Conservation (phyloP, 2,113 vertebrate genomes). For the Sula dactylatra region DNA sequence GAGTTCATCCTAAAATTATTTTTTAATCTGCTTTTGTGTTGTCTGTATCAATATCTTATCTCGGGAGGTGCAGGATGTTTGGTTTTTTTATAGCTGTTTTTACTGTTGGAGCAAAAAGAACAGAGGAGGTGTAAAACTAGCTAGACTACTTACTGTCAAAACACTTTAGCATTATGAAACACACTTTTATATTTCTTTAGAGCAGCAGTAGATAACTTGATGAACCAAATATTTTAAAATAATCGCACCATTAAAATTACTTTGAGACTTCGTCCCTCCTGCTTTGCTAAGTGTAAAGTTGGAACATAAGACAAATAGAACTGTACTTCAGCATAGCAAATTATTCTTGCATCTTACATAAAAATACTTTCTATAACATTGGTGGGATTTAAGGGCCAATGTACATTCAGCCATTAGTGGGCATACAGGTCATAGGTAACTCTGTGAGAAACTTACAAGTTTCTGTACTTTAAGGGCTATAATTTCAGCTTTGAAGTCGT, state of each 20-base stretch:
- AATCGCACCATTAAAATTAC: background rate
- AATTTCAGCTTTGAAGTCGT: background rate
- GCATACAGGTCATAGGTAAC: background rate
- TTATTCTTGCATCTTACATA: background rate
- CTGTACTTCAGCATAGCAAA: background rate
- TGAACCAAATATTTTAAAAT: background rate
- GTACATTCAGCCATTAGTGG: background rate
- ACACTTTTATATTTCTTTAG: background rate
- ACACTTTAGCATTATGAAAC: background rate
- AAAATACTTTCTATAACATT: background rate
- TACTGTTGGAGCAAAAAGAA: background rate
- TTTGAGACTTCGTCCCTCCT: background rate
- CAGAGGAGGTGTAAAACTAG: background rate
- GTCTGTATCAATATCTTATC: background rate
- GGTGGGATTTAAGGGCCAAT: background rate
- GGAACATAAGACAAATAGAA: background rate
- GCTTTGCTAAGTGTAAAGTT: background rate
- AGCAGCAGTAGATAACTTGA: background rate
- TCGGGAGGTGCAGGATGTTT: fast-evolving
- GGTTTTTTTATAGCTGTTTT: background rate
- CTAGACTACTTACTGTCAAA: background rate
- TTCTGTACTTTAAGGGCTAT: background rate
- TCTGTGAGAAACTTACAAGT: background rate
- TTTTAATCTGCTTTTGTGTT: background rate
- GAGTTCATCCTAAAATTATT: background rate